These are phyloP conservation scores for Myotis brandtii DNA, from an alignment of 2,113 vertebrate genomes.

Conservation along the genomic window DNA sequence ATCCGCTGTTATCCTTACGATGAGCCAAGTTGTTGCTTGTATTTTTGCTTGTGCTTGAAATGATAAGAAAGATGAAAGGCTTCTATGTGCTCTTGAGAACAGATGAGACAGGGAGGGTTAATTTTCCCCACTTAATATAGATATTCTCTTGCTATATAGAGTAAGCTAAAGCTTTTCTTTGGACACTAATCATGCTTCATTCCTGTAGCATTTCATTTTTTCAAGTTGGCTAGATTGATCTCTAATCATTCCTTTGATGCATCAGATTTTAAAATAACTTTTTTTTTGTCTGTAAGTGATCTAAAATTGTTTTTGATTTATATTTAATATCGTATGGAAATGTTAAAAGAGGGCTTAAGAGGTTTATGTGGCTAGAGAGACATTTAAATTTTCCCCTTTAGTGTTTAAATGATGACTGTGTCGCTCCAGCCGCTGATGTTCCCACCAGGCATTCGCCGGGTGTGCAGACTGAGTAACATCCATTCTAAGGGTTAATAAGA, in stretches of 20 bases:
- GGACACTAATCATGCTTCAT: neutral
- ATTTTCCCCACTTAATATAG: constrained; percentile 35
- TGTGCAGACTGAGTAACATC: neutral
- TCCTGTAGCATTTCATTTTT: constrained; percentile 38
- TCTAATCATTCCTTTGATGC: constrained; percentile 25
- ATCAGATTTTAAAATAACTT: neutral
- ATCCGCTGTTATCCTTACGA: neutral
- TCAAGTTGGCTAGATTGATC: neutral
- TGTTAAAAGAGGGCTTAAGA: neutral
- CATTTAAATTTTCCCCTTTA: neutral
- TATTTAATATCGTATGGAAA: constrained; percentile 45
- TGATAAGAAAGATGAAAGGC: neutral
- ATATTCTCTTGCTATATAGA: constrained; percentile 53
- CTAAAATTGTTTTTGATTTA: constrained; percentile 19
- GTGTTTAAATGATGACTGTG: neutral
- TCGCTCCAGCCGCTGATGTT: neutral
- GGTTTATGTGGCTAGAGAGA: neutral
- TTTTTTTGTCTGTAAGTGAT: neutral
- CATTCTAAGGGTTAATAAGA: constrained; percentile 60
- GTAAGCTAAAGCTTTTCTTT: constrained; percentile 40
- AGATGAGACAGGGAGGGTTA: neutral
- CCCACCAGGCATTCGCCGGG: neutral
- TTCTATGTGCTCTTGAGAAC: constrained; percentile 31
- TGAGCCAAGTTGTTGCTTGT: neutral
- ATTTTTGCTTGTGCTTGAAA: constrained; percentile 31